phyloP scores from a whole-genome alignment of 2,888 invertebrate genomes.

The Tiliacea citrago region DNA sequence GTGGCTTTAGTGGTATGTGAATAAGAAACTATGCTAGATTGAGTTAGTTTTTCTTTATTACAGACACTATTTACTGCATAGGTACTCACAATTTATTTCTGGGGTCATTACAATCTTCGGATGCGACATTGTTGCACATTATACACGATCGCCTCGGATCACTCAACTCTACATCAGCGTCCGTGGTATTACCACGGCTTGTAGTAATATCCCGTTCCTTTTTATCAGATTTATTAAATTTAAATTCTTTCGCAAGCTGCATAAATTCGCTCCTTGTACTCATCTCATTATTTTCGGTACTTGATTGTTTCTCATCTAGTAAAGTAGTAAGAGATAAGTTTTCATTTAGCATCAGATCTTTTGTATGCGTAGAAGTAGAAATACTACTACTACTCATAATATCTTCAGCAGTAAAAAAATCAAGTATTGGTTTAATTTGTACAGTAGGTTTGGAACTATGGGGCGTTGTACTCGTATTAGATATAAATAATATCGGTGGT shows the following conservation, averaged over 20 bases:
- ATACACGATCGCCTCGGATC: constrained; percentile 76
- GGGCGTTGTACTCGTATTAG: constrained; percentile 37
- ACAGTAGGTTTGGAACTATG: constrained; percentile 23
- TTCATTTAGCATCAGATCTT: constrained; percentile 60
- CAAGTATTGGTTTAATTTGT: constrained; percentile 40
- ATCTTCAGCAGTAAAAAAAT: constrained; percentile 46
- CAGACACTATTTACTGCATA: neutral
- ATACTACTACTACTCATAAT: constrained; percentile 54
- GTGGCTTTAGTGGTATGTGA: neutral
- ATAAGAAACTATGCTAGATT: neutral
- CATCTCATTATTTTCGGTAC: constrained; percentile 48
- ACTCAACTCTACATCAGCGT: constrained; percentile 32
- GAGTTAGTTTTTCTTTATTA: neutral
- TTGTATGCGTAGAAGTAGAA: constrained; percentile 50
- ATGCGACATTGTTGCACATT: constrained; percentile 77
- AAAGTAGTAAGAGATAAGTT: constrained; percentile 68
- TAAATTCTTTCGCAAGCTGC: constrained; percentile 66
- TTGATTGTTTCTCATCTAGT: constrained; percentile 60
- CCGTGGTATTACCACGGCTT: constrained; percentile 33
- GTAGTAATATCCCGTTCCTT: constrained; percentile 39
- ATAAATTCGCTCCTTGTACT: constrained; percentile 59
- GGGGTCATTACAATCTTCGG: constrained; percentile 77
- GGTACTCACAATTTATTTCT: constrained; percentile 81
- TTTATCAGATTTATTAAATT: constrained; percentile 64
- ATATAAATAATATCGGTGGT: constrained; percentile 25